Evolutionary conservation across 2,113 vertebrate genomes (phyloP).

Genomic region (Tragelaphus buxtoni): DNA sequence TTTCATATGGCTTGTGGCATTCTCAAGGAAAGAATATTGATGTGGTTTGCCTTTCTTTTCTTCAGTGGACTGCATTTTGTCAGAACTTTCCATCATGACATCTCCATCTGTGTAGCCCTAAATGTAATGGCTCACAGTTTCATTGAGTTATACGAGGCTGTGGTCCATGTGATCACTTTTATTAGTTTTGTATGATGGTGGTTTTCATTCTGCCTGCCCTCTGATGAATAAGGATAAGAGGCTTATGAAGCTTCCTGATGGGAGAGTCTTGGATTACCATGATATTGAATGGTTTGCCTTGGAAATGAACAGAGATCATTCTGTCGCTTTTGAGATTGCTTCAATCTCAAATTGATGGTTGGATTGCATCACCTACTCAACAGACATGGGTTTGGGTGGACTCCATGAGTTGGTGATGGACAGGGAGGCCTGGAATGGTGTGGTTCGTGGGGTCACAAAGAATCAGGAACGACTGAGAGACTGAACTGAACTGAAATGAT

Average conservation of each 20-base stretch:
- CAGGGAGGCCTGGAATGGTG: not conserved
- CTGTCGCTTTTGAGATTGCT: not conserved
- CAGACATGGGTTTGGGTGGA: not conserved
- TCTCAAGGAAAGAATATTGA: no score
- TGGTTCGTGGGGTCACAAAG: fast-evolving
- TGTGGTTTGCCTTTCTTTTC: not conserved
- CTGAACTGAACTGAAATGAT: no score
- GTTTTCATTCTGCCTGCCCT: not conserved
- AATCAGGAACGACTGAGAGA: fast-evolving
- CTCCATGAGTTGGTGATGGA: fast-evolving
- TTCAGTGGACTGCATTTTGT: not conserved
- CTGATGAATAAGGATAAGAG: not conserved
- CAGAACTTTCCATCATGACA: not conserved
- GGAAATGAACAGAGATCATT: not conserved
- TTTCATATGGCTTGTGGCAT: no score
- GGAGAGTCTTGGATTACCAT: not conserved
- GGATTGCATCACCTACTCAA: not conserved
- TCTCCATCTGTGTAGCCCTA: not conserved
- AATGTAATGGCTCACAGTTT: no score
- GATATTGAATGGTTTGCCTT: not conserved
- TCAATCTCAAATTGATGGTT: not conserved
- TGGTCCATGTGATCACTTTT: not conserved
- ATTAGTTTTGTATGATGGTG: not conserved
- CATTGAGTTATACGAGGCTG: no score
- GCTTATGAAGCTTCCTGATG: not conserved